Evolutionary conservation across 2,888 invertebrate species (phyloP), one percentile per base, ranked within the genome.

Genomic region (Amblyjoppa fuscipennis): DNA sequence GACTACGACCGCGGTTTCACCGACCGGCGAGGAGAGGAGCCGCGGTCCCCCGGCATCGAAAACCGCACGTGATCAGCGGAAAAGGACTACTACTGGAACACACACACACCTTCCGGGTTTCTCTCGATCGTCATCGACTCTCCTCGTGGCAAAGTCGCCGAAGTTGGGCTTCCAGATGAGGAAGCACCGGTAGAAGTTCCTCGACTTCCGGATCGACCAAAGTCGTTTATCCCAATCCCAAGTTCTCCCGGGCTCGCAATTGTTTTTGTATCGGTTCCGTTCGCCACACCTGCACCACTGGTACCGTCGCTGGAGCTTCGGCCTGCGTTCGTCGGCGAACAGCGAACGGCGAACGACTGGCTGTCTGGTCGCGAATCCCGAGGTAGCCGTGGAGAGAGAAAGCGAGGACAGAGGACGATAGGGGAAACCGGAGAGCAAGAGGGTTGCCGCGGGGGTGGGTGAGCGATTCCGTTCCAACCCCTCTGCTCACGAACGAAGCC

Each of bases 311-410:
- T 49, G 53, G 73, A 61, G 81, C 66, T 86, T 82, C 83, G 79
- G 25, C 51, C 74, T 78, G 76, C 84, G 82, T 86, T 92, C 93
- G 91, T 92, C 92, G 93, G 91, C 91, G 92, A 93, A 91, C 88
- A 83, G 83, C 93, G 93, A 92, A 92, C 93, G 92, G 91, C 93
- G 92, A 93, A 91, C 93, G 93, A 93, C 93, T 93, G 91, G 87
- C 89, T 88, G 93, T 91, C 91, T 92, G 91, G 91, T 90, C 88
- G 90, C 89, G 90, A 89, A 91, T 90, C 91, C 89, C 90, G 90
- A 86, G 87, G 89, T 90, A 89, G 82, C 75, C 78, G 91, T 45
- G 78, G 41, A 45, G 80, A 83, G 84, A 80, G 81, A 82, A 69
- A 70, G 38, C 86, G 86, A 86, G 87, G 87, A 84, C 80, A 53